Conservation (phyloP, 1,140 invertebrate genomes). For the Protaetia brevitarsis region DNA sequence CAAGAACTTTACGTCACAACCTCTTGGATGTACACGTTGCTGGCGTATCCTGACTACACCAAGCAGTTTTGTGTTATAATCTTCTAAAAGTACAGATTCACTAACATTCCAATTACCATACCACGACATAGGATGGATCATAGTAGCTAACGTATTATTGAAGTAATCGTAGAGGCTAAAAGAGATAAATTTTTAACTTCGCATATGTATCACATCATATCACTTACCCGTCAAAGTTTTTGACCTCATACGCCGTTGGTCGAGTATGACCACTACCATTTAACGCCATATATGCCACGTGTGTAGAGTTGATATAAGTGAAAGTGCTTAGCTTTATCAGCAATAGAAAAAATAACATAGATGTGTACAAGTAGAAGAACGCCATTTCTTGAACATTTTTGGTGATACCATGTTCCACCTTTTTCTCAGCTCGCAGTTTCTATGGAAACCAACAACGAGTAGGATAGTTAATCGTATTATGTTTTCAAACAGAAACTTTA, state of each 20-base stretch:
- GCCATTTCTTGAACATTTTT: conserved; percentile 34
- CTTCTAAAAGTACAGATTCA: conserved; percentile 16
- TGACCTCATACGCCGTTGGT: background rate
- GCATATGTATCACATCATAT: background rate
- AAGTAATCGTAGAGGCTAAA: conserved; percentile 20
- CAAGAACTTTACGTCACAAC: background rate
- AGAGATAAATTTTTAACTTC: background rate
- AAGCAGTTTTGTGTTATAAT: conserved; percentile 23
- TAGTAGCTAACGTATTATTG: background rate
- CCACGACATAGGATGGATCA: conserved; percentile 14
- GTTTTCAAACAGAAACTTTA: background rate
- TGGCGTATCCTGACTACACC: conserved; percentile 22
- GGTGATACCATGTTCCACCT: conserved; percentile 25
- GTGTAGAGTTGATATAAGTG: conserved; percentile 27
- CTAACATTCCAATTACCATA: conserved; percentile 8
- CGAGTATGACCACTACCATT: background rate
- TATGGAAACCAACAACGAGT: conserved; percentile 8
- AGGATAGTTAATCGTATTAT: background rate
- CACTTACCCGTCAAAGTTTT: conserved; percentile 25
- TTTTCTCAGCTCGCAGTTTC: conserved; percentile 23
- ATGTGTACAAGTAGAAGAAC: conserved; percentile 36
- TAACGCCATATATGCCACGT: conserved; percentile 27
- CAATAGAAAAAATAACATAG: conserved; percentile 34
- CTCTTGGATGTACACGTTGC: background rate
- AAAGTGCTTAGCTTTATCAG: conserved; percentile 31